Evolutionary conservation across 2,113 vertebrate genomes (phyloP).

Genomic region (Lophochroa leadbeateri): DNA sequence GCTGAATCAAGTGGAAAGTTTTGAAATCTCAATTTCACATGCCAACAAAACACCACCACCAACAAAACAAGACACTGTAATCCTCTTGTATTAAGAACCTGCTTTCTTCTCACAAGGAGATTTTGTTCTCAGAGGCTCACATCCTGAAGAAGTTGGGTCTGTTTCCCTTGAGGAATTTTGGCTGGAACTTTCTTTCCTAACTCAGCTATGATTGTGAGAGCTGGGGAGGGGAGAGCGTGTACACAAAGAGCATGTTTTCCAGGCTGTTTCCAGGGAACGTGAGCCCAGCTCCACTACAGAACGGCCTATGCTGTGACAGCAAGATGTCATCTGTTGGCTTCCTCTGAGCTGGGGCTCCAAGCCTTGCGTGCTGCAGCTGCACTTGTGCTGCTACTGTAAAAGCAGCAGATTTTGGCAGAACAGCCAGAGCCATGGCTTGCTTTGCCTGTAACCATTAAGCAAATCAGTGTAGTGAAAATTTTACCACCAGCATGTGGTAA

Average conservation of each 20-base stretch:
- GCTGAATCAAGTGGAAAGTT: constrained; percentile 42
- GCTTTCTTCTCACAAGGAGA: constrained; percentile 48
- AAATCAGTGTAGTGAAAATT: not conserved
- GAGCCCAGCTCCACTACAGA: constrained; percentile 38
- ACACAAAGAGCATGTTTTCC: constrained; percentile 52
- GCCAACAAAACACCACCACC: not conserved
- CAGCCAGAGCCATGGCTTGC: not conserved
- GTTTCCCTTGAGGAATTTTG: constrained; percentile 55
- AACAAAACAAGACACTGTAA: not conserved
- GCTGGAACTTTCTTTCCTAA: constrained; percentile 39
- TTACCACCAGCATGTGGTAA: not conserved
- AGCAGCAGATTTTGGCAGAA: constrained; percentile 10
- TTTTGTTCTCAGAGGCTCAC: constrained; percentile 49
- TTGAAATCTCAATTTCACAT: constrained; percentile 32
- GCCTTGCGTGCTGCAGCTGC: constrained; percentile 49
- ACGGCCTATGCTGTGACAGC: not conserved
- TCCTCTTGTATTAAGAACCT: constrained; percentile 20
- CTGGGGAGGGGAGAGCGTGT: not conserved
- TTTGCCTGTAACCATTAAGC: not conserved
- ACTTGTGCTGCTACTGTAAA: constrained; percentile 51
- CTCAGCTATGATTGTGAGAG: constrained; percentile 19
- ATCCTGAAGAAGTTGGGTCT: constrained; percentile 32
- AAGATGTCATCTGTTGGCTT: constrained; percentile 54
- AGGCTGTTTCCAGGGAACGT: constrained; percentile 59
- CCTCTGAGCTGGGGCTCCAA: constrained; percentile 22